Evolutionary conservation across 2,888 invertebrate genomes (phyloP), one percentile per base, ranked within the genome.

Genomic region (Tetragonisca angustula): DNA sequence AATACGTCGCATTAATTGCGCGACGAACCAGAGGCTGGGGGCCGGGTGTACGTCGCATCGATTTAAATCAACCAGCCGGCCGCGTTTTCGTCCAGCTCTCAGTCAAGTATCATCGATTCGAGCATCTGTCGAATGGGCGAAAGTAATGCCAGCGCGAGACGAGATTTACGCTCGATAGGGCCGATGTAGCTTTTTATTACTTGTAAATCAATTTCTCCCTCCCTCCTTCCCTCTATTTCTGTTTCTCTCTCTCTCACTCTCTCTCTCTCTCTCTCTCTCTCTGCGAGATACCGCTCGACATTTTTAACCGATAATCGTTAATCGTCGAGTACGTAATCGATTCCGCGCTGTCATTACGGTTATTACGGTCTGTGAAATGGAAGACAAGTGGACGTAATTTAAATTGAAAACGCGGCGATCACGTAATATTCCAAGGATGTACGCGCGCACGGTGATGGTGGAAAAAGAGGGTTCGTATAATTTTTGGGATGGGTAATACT

Each of bases 1-100:
- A 49, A 72, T 78, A 72, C 61, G 24, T 4, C 17, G 49, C 56
- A 65, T 80, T 76, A 75, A 68, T 68, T 49, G 27, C 52, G 24
- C 27, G 27, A 43, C 43, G 9, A 43, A 1, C 9, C 43, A 11
- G 11, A 27, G 15, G 52, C 61, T 2, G 15, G 2, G 21, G 21
- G 4, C 17, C 43, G 43, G 19, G 43, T 13, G 2, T 36, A 11
- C 17, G 36, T 50, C 32, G 50, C 52, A 24, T 59, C 50, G 76
- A 76, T 76, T 76, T 70, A 27, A 43, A 68, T 75, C 68, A 68
- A 68, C 73, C 21, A n/a, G 13, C 36, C 19, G 59, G 11, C 36
- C 13, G 43, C 43, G 11, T 11, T 36, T 36, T 15, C 24, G 24
- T 52, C 15, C 27, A 15, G 15, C 13, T 21, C 71, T 49, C 49